These are phyloP conservation scores for Zeugodacus cucurbitae DNA, from an alignment of 1,140 invertebrate species.

Conservation along the genomic window DNA sequence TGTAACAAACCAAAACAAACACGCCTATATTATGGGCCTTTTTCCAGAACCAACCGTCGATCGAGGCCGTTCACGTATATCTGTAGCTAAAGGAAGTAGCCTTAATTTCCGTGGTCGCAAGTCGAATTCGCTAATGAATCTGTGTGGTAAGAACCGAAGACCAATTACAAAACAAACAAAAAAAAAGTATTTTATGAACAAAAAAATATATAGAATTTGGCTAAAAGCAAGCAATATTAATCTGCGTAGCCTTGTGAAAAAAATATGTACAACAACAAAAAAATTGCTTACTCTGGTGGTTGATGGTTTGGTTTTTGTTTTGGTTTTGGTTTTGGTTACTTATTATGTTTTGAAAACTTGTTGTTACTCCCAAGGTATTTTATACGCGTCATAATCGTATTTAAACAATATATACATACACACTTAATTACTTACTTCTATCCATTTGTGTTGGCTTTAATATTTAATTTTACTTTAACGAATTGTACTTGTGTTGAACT, in stretches of 20 bases:
- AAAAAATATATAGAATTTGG: not conserved
- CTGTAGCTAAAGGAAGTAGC: slow-evolving; percentile 68
- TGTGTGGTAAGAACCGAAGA: slow-evolving; percentile 80
- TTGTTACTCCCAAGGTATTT: not conserved
- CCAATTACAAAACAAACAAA: slow-evolving; percentile 33
- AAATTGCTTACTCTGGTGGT: slow-evolving; percentile 34
- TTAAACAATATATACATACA: not conserved
- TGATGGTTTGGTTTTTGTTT: slow-evolving; percentile 33
- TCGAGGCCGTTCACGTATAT: slow-evolving; percentile 66
- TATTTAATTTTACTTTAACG: not conserved
- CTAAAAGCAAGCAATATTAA: not conserved
- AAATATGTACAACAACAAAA: not conserved
- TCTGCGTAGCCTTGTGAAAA: not conserved
- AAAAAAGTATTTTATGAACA: slow-evolving; percentile 31
- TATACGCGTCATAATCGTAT: not conserved
- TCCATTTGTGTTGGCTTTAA: not conserved
- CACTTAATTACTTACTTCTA: not conserved
- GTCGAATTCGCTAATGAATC: slow-evolving; percentile 93
- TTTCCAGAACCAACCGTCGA: slow-evolving; percentile 65
- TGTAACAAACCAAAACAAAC: slow-evolving; percentile 33
- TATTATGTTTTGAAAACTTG: not conserved
- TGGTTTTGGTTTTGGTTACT: slow-evolving; percentile 29
- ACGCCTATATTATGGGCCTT: slow-evolving; percentile 50
- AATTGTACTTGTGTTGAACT: not conserved
- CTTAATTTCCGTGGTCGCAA: slow-evolving; percentile 79